phyloP scores from a whole-genome alignment of 2,113 vertebrate species.

The Eublepharis macularius region DNA sequence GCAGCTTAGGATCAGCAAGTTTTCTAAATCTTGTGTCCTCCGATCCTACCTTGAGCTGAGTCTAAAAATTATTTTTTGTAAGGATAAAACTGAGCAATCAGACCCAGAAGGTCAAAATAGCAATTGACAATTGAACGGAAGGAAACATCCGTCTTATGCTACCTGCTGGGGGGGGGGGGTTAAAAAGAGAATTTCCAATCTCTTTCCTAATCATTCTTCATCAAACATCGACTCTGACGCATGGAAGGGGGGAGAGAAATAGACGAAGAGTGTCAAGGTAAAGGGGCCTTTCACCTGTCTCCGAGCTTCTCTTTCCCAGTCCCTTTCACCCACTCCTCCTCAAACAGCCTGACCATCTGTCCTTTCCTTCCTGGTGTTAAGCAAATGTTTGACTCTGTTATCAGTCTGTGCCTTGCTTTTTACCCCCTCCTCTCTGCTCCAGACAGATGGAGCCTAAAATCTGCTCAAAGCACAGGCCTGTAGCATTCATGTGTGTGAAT shows the following conservation, averaged over 20 bases:
- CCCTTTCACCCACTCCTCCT: background rate
- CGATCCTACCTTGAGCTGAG: too few relatives aligned
- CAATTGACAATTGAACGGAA: too few relatives aligned
- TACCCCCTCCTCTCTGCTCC: constrained; percentile 2
- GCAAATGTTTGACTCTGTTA: constrained; percentile 68
- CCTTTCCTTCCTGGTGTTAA: constrained; percentile 69
- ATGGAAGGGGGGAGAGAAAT: background rate
- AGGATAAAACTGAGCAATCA: too few relatives aligned
- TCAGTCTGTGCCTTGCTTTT: constrained; percentile 56
- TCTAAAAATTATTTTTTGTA: too few relatives aligned
- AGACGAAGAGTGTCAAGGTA: background rate
- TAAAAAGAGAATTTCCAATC: background rate
- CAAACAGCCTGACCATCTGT: constrained; percentile 64
- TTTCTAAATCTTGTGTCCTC: too few relatives aligned
- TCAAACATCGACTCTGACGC: background rate
- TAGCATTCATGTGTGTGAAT: constrained; percentile 74
- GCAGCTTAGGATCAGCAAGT: too few relatives aligned
- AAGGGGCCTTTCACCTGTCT: background rate
- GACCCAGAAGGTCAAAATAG: too few relatives aligned
- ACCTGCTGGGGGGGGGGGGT: too few relatives aligned
- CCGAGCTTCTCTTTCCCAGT: background rate
- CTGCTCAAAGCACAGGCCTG: constrained; percentile 36
- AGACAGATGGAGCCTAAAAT: constrained; percentile 70
- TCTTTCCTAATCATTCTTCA: background rate
- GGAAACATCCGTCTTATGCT: too few relatives aligned